These are phyloP conservation scores for Crotalus horridus DNA, from an alignment of 2,113 vertebrate species.

Conservation along the genomic window DNA sequence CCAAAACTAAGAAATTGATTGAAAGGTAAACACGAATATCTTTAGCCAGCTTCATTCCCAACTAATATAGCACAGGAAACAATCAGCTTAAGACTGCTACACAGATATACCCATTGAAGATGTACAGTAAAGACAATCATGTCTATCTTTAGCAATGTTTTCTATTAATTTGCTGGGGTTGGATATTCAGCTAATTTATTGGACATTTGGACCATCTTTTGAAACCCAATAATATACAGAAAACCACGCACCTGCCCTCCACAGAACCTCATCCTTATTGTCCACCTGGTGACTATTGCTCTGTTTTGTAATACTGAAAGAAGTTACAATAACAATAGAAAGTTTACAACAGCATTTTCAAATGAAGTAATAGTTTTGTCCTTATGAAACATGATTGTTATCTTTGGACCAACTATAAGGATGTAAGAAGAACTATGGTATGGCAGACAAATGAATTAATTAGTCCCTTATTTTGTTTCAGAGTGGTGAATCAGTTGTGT, in stretches of 20 bases:
- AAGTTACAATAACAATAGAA: neutral
- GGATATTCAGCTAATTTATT: neutral
- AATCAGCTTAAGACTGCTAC: neutral
- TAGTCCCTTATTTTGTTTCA: neutral
- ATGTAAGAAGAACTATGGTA: neutral
- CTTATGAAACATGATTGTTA: neutral
- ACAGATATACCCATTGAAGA: neutral
- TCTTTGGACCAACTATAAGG: neutral
- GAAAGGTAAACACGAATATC: neutral
- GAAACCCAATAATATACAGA: neutral
- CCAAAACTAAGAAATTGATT: neutral
- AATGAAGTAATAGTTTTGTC: neutral
- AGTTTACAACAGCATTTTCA: neutral
- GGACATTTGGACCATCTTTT: neutral
- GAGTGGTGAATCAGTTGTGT: neutral
- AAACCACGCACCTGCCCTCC: neutral
- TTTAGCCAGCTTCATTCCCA: neutral
- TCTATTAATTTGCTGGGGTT: neutral
- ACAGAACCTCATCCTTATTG: neutral
- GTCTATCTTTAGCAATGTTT: neutral
- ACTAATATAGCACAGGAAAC: neutral
- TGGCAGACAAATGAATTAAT: neutral
- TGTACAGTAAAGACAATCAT: neutral
- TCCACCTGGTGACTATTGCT: neutral
- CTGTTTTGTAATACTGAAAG: neutral